phyloP scores from a whole-genome alignment of 1,140 invertebrate species.

The Danaus plexippus region DNA sequence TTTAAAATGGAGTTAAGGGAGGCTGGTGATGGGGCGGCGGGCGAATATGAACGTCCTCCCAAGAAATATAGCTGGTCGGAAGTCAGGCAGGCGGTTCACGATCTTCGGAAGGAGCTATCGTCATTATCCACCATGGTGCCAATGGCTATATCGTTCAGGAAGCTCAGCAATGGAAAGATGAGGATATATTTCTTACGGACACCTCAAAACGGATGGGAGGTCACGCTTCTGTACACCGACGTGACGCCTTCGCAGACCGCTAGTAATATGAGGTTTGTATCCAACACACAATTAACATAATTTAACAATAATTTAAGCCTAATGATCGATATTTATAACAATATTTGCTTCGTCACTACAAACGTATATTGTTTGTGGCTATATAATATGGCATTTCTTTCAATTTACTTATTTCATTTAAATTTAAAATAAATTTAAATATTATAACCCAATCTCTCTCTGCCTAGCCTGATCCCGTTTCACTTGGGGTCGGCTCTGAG shows the following conservation, averaged over 20 bases:
- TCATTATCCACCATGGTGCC: conserved; percentile 84
- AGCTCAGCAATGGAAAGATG: conserved; percentile 80
- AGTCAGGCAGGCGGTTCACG: conserved; percentile 84
- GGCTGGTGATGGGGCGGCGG: conserved; percentile 55
- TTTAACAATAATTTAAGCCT: too few relatives aligned
- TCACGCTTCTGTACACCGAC: conserved; percentile 89
- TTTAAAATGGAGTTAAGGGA: conserved; percentile 61
- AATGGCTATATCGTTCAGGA: conserved; percentile 84
- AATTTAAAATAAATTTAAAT: too few relatives aligned
- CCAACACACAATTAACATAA: neutral
- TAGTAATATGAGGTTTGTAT: conserved; percentile 40
- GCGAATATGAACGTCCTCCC: conserved; percentile 42
- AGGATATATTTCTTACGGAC: conserved; percentile 93
- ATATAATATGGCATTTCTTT: too few relatives aligned
- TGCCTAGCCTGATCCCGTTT: too few relatives aligned
- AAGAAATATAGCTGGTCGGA: conserved; percentile 82
- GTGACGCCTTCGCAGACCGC: conserved; percentile 71
- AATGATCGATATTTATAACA: too few relatives aligned
- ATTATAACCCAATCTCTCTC: too few relatives aligned
- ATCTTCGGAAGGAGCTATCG: conserved; percentile 84
- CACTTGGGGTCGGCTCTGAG: too few relatives aligned
- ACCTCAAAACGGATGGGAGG: conserved; percentile 87
- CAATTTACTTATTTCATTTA: too few relatives aligned
- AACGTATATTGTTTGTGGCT: too few relatives aligned
- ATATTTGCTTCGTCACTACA: too few relatives aligned